Evolutionary conservation across 2,797 vertebrate species (phyloP).

Genomic region (Adelosebastes latens): DNA sequence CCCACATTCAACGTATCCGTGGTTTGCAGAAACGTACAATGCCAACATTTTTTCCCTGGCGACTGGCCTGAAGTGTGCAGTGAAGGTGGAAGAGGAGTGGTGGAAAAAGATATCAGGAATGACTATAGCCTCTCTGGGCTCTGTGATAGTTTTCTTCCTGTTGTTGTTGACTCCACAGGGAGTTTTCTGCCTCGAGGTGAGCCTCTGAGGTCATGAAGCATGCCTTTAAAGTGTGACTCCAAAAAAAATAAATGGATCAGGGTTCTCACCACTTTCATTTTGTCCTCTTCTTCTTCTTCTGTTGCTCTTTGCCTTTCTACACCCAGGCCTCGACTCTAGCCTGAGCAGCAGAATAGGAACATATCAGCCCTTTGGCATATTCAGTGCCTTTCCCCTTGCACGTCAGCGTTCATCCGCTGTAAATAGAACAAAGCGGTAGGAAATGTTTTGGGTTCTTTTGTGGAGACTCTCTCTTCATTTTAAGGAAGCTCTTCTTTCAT

Average conservation of each 20-base stretch:
- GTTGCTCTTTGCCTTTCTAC: constrained; percentile 20
- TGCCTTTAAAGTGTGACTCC: constrained; percentile 39
- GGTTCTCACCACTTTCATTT: constrained; percentile 23
- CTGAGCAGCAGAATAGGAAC: constrained; percentile 32
- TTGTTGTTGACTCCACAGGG: constrained; percentile 13
- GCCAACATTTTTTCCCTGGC: neutral
- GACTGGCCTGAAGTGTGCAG: neutral
- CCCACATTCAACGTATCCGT: neutral
- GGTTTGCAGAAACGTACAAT: neutral
- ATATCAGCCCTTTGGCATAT: constrained; percentile 44
- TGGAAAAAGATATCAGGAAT: neutral
- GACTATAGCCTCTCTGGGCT: neutral
- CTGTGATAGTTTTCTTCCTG: neutral
- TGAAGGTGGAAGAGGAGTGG: constrained; percentile 1
- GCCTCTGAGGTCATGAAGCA: constrained; percentile 37
- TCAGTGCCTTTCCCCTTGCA: constrained; percentile 1
- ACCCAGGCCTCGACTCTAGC: constrained; percentile 15
- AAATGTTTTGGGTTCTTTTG: neutral
- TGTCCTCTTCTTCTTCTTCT: neutral
- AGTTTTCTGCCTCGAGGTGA: constrained; percentile 35
- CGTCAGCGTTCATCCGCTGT: constrained; percentile 43
- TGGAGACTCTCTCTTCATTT: neutral
- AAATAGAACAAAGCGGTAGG: constrained; percentile 44
- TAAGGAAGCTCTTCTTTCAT: neutral
- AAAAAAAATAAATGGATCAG: neutral